phyloP scores from a whole-genome alignment of 1,140 invertebrate species.

The Bombus breviceps region DNA sequence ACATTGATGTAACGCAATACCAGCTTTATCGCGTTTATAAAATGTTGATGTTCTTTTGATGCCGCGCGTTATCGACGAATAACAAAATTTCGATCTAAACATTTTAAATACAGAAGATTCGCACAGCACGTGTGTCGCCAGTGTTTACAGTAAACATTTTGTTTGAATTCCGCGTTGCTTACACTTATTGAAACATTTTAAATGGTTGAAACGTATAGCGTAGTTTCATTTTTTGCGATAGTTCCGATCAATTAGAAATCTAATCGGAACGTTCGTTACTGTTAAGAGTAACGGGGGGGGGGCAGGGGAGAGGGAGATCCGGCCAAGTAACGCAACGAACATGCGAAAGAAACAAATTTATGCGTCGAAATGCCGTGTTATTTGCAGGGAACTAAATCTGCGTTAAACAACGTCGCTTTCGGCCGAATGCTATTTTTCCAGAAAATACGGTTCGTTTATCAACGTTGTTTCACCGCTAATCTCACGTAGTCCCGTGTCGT shows the following conservation, averaged over 20 bases:
- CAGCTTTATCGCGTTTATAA: not conserved
- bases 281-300: not conserved
- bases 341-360: not conserved
- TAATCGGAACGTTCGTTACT: not conserved
- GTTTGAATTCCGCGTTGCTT: too few species aligned
- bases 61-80: not conserved
- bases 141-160: too few species aligned
- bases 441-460: conserved; percentile 41
- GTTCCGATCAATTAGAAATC: not conserved
- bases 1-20: not conserved
- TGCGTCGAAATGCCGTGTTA: not conserved
- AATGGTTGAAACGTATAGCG: too few species aligned
- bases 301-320: too few species aligned
- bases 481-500: not conserved
- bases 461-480: not conserved
- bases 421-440: not conserved
- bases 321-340: not conserved
- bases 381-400: conserved; percentile 29
- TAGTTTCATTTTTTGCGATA: not conserved
- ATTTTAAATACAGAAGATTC: not conserved
- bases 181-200: not conserved
- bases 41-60: not conserved
- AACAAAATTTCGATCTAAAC: not conserved
- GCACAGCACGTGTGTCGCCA: too few species aligned
- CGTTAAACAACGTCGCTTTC: conserved; percentile 33